phyloP scores from a whole-genome alignment of 1,140 invertebrate genomes.

The Drosophila bifasciata region DNA sequence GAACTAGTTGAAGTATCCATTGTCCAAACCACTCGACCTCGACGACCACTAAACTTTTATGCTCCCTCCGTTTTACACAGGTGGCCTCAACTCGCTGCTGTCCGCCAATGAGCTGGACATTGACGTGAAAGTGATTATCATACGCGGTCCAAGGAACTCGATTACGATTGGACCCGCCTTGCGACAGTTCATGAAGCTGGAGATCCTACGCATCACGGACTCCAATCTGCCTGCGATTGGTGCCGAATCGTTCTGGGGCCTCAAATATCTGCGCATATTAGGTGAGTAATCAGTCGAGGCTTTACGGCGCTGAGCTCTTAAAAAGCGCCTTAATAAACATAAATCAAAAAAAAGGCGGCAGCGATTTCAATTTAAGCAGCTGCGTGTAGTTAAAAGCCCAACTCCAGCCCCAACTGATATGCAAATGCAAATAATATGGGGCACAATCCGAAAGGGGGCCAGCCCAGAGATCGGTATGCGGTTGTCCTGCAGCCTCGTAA shows the following conservation, averaged over 20 bases:
- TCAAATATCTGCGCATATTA: conserved; percentile 88
- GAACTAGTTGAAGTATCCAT: conserved; percentile 42
- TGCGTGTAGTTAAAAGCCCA: conserved; percentile 51
- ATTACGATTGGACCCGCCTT: conserved; percentile 91
- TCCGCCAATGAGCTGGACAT: conserved; percentile 87
- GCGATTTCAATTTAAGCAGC: conserved; percentile 67
- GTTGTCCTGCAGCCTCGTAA: conserved; percentile 66
- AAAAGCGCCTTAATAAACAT: conserved; percentile 40
- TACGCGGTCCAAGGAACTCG: conserved; percentile 89
- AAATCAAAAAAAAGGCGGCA: conserved; percentile 28
- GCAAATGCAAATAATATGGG: conserved; percentile 74
- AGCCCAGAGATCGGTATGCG: conserved; percentile 22
- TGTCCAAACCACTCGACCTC: conserved; percentile 15
- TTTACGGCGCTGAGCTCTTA: conserved; percentile 47
- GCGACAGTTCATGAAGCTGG: conserved; percentile 86
- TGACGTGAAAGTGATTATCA: conserved; percentile 88
- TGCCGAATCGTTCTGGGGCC: conserved; percentile 90
- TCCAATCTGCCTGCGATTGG: conserved; percentile 92
- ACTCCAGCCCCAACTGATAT: conserved; percentile 49
- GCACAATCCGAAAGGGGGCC: conserved; percentile 33
- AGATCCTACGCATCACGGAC: conserved; percentile 90
- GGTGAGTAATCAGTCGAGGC: conserved; percentile 79
- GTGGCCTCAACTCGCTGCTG: conserved; percentile 85
- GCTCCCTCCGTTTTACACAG: conserved; percentile 83
- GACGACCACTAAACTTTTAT: conserved; percentile 35